Conservation (phyloP, 1,140 invertebrate genomes). For the Bombus superbus region DNA sequence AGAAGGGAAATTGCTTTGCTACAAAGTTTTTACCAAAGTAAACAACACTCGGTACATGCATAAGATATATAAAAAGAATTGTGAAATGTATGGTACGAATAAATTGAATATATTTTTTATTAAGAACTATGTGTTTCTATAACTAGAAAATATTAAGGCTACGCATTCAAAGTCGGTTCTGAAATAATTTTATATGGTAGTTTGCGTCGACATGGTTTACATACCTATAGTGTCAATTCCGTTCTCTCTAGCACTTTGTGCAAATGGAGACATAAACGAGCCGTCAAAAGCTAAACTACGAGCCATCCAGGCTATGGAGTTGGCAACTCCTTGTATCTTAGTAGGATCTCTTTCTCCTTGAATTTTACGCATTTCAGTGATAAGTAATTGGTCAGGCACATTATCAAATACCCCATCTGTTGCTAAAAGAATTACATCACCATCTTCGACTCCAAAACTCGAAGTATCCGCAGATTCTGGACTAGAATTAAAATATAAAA, state of each 20-base stretch:
- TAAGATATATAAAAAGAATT: slow-evolving; percentile 26
- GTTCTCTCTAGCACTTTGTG: slow-evolving; percentile 94
- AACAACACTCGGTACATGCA: slow-evolving; percentile 4
- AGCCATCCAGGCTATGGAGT: slow-evolving; percentile 97
- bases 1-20: not conserved
- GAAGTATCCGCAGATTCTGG: slow-evolving; percentile 95
- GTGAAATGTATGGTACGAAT: slow-evolving; percentile 47
- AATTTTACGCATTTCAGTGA: slow-evolving; percentile 89
- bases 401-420: slow-evolving; percentile 99
- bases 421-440: slow-evolving; percentile 97
- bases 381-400: slow-evolving; percentile 94
- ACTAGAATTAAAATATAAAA: slow-evolving; percentile 80
- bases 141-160: not conserved
- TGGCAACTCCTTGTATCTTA: slow-evolving; percentile 94
- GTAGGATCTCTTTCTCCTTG: slow-evolving; percentile 88
- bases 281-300: slow-evolving; percentile 95
- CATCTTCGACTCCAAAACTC: slow-evolving; percentile 95
- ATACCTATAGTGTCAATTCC: slow-evolving; percentile 96
- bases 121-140: slow-evolving; percentile 28
- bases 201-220: slow-evolving; percentile 55
- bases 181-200: not conserved
- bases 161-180: not conserved
- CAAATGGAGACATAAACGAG: slow-evolving; percentile 97
- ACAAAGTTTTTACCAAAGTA: slow-evolving; percentile 32
- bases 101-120: slow-evolving; percentile 42